These are phyloP conservation scores for Turnix velox DNA, from an alignment of 2,113 vertebrate genomes.

Conservation along the genomic window DNA sequence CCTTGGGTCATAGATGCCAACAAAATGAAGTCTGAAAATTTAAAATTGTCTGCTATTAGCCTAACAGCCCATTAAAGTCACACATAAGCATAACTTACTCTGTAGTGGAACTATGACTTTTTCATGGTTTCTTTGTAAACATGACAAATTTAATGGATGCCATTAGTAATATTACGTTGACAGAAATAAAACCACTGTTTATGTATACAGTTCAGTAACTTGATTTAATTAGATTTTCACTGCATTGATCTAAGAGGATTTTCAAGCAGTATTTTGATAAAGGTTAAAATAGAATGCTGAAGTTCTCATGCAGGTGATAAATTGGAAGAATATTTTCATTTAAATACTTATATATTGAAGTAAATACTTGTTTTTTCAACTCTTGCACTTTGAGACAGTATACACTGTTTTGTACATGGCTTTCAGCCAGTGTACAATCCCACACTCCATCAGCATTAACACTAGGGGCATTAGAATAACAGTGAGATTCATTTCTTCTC, in stretches of 20 bases:
- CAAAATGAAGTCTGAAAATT: constrained; percentile 44
- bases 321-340: not conserved
- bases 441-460: not conserved
- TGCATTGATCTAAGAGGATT: constrained; percentile 20
- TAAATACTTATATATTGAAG: not conserved
- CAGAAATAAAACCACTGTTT: constrained; percentile 60
- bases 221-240: constrained; percentile 60
- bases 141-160: constrained; percentile 51
- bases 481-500: not conserved
- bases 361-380: not conserved
- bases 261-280: not conserved
- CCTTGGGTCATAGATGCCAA: constrained; percentile 37
- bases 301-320: not conserved
- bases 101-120: constrained; percentile 40
- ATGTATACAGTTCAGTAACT: constrained; percentile 57
- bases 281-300: not conserved
- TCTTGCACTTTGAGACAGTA: not conserved
- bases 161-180: constrained; percentile 55
- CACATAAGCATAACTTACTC: constrained; percentile 23
- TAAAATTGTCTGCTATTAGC: constrained; percentile 48
- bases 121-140: constrained; percentile 55
- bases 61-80: constrained; percentile 34
- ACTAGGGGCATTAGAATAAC: not conserved
- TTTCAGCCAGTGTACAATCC: not conserved
- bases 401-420: not conserved